Percentiles rank a stretch among this genome's conserved stretches.
Evolutionary conservation across 2,797 vertebrate species (phyloP).

Genomic region (Cynopterus sphinx): DNA sequence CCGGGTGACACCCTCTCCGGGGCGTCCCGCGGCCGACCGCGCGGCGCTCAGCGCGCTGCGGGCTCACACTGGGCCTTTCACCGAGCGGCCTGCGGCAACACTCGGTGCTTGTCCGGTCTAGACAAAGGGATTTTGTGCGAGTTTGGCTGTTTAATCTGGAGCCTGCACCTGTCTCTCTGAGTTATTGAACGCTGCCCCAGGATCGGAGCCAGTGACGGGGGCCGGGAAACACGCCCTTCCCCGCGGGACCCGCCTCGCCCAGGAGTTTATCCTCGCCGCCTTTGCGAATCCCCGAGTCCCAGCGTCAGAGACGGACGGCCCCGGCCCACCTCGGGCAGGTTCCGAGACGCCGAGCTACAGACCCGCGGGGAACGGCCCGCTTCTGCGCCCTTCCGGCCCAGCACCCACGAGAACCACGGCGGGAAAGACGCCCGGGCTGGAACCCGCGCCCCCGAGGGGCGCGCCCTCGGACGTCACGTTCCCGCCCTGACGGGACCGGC

Average conservation of each 20-base stretch:
- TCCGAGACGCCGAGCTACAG: constrained; percentile 6
- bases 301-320: too few relatives aligned
- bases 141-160: constrained; percentile 83
- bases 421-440: background rate
- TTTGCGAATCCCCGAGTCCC: too few relatives aligned
- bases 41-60: constrained; percentile 76
- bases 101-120: constrained; percentile 82
- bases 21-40: constrained; percentile 76
- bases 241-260: constrained; percentile 67
- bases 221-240: constrained; percentile 65
- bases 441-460: background rate
- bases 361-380: constrained; percentile 28
- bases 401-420: background rate
- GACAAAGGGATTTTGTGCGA: constrained; percentile 85
- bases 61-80: constrained; percentile 85
- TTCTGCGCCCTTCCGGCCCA: background rate
- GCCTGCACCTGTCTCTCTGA: constrained; percentile 84
- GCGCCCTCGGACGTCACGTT: background rate
- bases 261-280: constrained; percentile 75
- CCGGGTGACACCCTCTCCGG: constrained; percentile 18
- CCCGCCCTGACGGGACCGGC: background rate
- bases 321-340: too few relatives aligned
- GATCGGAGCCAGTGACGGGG: constrained; percentile 54
- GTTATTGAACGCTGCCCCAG: constrained; percentile 69
- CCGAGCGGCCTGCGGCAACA: constrained; percentile 77